Evolutionary conservation across 2,888 invertebrate species (phyloP), one percentile per base, ranked within the genome.

Genomic region (Sinotaia quadrata): DNA sequence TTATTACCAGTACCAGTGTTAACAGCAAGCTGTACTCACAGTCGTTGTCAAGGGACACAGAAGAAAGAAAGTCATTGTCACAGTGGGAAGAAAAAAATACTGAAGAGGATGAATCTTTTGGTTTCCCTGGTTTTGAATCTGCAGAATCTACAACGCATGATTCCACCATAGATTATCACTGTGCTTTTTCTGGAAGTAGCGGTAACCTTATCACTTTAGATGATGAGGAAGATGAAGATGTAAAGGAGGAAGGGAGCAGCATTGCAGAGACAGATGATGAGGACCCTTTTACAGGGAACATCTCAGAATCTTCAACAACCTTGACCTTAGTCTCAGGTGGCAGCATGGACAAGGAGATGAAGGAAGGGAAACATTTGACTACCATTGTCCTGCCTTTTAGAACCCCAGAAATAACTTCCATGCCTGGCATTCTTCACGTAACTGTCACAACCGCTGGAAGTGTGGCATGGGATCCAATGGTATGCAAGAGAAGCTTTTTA

Each of bases 381-480:
- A 54, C 56, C 12, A 44, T 56, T 8, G 33, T 56, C 4, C 27
- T 56, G 18, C 65, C 65, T 18, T 41, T 56, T 21, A 3, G 37
- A 4, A 24, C 56, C 4, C 54, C 65, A 27, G 41, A 56, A 41
- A 56, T 37, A 5, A 56, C 56, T 12, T 56, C 56, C 21, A 47
- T 65, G 65, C 21, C 63, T 24, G 31, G 29, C 33, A 36, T 44
- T 21, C 21, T 56, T 31, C 65, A 65, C 24, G 37, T 65, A 33
- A 56, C 65, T 8, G 56, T 65, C 44, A 63, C 56, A 4, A 10
- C 54, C 24, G 56, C 44, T 3, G 65, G 65, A 21, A 29, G 18
- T n/a, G 44, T 65, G 12, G 31, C 31, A 10, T 65, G 65, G 65
- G 65, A 65, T 21, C 31, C n/a, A 33, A 41, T 21, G 65, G 65